Conservation (phyloP, 2,888 invertebrate genomes). For the Labia minor region DNA sequence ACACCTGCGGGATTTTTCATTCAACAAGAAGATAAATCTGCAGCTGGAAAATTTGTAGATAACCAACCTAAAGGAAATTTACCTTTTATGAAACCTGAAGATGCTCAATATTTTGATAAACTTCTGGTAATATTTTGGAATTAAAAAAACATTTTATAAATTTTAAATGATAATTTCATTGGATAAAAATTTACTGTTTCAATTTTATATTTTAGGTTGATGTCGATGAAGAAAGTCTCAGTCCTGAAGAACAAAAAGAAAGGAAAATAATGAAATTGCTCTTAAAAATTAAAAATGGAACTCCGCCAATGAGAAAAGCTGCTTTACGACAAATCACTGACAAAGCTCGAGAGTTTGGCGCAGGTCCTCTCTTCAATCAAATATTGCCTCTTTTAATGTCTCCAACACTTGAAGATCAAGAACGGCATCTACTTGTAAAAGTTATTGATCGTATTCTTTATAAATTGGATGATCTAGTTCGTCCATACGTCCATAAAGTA, state of each 20-base stretch:
- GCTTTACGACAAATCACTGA: conserved; percentile 96
- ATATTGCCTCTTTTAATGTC: conserved; percentile 99
- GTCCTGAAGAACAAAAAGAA: conserved; percentile 96
- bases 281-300: conserved; percentile 98
- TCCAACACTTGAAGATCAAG: conserved; percentile 97
- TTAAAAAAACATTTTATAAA: not conserved
- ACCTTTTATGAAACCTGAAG: conserved; percentile 98
- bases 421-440: conserved; percentile 95
- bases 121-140: conserved; percentile 48
- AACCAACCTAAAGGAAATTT: conserved; percentile 96
- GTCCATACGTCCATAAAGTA: conserved; percentile 97
- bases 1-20: conserved; percentile 92
- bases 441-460: conserved; percentile 97
- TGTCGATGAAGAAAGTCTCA: conserved; percentile 90
- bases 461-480: conserved; percentile 94
- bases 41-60: conserved; percentile 67
- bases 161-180: not conserved
- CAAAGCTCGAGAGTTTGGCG: conserved; percentile 96
- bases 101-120: conserved; percentile 99
- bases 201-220: conserved; percentile 47
- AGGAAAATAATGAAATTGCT: conserved; percentile 97
- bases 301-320: conserved; percentile 98
- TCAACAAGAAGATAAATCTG: conserved; percentile 71
- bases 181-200: no score
- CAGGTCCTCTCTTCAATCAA: conserved; percentile 97